These are phyloP conservation scores for Arion vulgaris DNA, from an alignment of 1,140 invertebrate genomes.

Conservation along the genomic window DNA sequence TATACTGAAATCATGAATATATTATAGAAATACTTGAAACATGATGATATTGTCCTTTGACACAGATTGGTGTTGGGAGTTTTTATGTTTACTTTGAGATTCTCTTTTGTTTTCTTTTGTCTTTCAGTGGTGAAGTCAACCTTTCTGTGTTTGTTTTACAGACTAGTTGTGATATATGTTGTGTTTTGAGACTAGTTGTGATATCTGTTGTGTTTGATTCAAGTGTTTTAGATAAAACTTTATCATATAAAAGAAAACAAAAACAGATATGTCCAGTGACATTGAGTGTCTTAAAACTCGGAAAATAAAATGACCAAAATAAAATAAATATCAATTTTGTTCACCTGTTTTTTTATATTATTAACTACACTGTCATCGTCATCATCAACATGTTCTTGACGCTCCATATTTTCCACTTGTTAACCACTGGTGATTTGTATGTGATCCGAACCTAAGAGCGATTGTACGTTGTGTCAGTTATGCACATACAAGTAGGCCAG, in stretches of 20 bases:
- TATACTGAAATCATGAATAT: no score
- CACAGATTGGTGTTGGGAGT: neutral
- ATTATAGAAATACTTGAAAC: no score
- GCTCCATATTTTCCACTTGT: no score
- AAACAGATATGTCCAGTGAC: neutral
- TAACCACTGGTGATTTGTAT: no score
- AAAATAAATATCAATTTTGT: neutral
- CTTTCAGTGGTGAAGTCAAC: neutral
- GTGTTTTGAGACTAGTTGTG: neutral
- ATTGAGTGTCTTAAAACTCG: neutral
- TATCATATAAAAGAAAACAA: neutral
- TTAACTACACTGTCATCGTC: no score
- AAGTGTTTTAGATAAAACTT: neutral
- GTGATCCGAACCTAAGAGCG: no score
- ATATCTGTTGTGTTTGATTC: neutral
- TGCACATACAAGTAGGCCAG: no score
- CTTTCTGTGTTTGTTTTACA: neutral
- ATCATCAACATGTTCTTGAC: no score
- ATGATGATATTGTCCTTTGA: no score
- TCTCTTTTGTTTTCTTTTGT: neutral
- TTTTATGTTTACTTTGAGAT: neutral
- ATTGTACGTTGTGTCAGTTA: no score
- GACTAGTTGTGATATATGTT: neutral
- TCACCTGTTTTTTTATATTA: no score
- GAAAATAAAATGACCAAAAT: neutral